Evolutionary conservation across 2,888 invertebrate species (phyloP), one percentile per base, ranked within the genome.

Genomic region (Apantesis nais): DNA sequence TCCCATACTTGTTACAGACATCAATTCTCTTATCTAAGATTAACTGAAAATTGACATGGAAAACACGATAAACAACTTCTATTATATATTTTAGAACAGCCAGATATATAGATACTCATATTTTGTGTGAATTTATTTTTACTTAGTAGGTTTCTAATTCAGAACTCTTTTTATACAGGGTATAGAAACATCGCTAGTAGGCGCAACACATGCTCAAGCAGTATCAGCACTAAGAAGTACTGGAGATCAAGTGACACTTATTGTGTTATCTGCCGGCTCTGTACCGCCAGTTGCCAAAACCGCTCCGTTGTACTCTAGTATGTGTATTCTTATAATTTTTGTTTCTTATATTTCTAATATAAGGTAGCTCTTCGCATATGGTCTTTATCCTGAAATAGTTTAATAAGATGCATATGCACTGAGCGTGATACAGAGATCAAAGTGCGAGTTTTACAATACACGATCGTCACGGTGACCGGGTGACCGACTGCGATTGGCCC

Each of bases 151-250:
- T 25, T 55, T 55, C 29, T 41, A 41, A 9, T 16, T 3, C 41
- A 41, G 25, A 11, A 39, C n/a, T 48, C 52, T 25, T 31, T 74
- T 71, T 74, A 66, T 73, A 48, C 81, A 95, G 95, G 93, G 93
- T 71, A 93, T 93, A 82, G 95, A 95, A 86, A 94, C 93, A 39
- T 93, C 93, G 66, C 79, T 95, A 76, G 90, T 95, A 52, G 95
- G 95, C 41, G 94, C 93, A 29, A 95, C 95, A 5, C 95, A 95
- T 71, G 95, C 95, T 2, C 90, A 94, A 83, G 95, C 95, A 0
- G 95, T 95, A 4, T 82, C 93, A 29, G 93, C 95, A 22, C 83
- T 95, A 70, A 86, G 95, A 67, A 94, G 90, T 70, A 94, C 95
- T 1, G 94, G 95, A 19, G 95, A 95, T 65, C 92, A 94, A 72